A percentile compares a stretch with the other conserved stretches of the same genome.
Evolutionary conservation across 2,888 invertebrate genomes (phyloP).

Genomic region (Drosophila robusta): DNA sequence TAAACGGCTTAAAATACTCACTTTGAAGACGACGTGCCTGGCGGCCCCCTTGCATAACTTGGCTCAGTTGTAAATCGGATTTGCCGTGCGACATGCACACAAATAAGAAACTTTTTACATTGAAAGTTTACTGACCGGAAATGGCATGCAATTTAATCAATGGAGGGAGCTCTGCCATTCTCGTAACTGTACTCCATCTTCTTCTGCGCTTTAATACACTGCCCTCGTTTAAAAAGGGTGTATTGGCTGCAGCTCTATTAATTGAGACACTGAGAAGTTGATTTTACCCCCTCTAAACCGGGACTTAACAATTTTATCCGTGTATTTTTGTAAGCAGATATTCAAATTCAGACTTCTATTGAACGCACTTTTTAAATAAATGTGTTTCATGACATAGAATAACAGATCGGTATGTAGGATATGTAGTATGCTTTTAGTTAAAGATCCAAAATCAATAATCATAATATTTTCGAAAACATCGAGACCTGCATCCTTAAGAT

Average conservation of each 20-base stretch:
- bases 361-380: too few species aligned
- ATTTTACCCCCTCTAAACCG: too few species aligned
- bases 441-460: too few species aligned
- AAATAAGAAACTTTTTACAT: slow-evolving; percentile 56
- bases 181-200: slow-evolving; percentile 15
- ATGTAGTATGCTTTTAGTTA: too few species aligned
- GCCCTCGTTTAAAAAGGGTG: not conserved
- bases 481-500: too few species aligned
- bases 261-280: too few species aligned
- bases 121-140: slow-evolving; percentile 77
- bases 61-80: slow-evolving; percentile 47
- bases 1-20: slow-evolving; percentile 28
- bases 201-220: not conserved
- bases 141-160: slow-evolving; percentile 79
- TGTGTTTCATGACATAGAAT: too few species aligned
- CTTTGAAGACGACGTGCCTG: not conserved
- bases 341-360: too few species aligned
- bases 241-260: not conserved
- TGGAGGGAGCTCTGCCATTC: slow-evolving; percentile 25
- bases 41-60: slow-evolving; percentile 51
- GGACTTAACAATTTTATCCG: too few species aligned
- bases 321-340: too few species aligned
- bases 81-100: slow-evolving; percentile 25
- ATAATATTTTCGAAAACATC: too few species aligned
- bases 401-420: too few species aligned